phyloP scores from a whole-genome alignment of 2,797 vertebrate species.

The Oreonectes daqikongensis region DNA sequence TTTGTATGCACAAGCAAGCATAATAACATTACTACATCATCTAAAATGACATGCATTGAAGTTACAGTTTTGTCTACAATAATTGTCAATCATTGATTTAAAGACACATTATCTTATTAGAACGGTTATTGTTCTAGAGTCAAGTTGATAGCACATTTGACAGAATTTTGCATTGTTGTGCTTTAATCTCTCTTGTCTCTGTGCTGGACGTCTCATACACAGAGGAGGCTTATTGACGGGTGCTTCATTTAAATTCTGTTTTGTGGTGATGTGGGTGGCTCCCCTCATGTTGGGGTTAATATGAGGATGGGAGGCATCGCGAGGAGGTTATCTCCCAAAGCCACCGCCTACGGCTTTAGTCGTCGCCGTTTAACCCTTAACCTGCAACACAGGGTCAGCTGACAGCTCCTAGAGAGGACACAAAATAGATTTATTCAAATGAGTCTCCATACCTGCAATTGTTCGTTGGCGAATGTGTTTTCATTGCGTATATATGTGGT shows the following conservation, averaged over 20 bases:
- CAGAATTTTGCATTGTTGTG: conserved; percentile 4
- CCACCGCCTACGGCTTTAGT: conserved; percentile 53
- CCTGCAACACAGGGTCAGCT: conserved; percentile 49
- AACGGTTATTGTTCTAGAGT: background rate
- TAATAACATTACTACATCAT: background rate
- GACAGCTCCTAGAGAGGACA: conserved; percentile 30
- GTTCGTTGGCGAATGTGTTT: background rate
- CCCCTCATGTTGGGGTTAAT: conserved; percentile 45
- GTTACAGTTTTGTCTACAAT: background rate
- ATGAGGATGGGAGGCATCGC: conserved; percentile 36
- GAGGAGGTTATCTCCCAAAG: conserved; percentile 54
- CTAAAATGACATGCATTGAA: background rate
- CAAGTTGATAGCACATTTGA: conserved; percentile 4
- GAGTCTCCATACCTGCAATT: background rate
- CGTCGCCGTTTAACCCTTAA: conserved; percentile 65
- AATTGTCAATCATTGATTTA: background rate
- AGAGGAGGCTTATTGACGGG: conserved; percentile 12
- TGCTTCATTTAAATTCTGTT: conserved; percentile 6
- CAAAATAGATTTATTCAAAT: conserved; percentile 33
- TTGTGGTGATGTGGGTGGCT: conserved; percentile 40
- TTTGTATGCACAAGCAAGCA: background rate
- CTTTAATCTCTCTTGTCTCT: background rate
- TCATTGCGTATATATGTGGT: background rate
- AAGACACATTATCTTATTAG: background rate
- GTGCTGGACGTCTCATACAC: background rate